Percentiles rank a stretch among this genome's conserved stretches.
Conservation (phyloP, 2,888 invertebrate species). For the Macrophya annulata region DNA sequence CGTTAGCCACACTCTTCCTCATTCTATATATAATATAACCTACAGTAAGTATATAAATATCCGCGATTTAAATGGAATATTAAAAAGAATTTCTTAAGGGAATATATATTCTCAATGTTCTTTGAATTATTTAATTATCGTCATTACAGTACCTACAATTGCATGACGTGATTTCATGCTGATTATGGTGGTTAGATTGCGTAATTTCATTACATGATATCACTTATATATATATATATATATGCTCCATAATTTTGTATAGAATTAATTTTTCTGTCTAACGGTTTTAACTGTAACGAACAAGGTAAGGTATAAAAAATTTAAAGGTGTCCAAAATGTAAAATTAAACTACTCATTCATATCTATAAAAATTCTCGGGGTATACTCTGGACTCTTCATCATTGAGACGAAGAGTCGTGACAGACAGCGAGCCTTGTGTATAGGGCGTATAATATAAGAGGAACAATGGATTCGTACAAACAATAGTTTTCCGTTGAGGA, state of each 20-base stretch:
- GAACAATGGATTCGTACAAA: conserved; percentile 20
- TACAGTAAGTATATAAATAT: too few species aligned
- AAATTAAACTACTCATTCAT: too few species aligned
- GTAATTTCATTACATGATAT: neutral
- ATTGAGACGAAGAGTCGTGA: conserved; percentile 5
- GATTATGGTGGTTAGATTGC: neutral
- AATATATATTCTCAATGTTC: neutral
- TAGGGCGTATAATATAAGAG: neutral
- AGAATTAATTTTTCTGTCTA: neutral
- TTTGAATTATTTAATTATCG: neutral
- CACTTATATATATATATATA: too few species aligned
- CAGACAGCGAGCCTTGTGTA: neutral
- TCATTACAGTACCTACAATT: neutral
- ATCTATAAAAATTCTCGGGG: too few species aligned
- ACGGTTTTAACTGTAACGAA: too few species aligned
- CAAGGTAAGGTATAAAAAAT: neutral
- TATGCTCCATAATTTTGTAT: too few species aligned
- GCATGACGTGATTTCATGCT: too few species aligned
- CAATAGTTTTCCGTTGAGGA: conserved; percentile 37
- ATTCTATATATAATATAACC: too few species aligned
- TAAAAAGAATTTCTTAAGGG: neutral
- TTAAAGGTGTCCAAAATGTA: neutral
- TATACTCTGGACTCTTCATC: neutral
- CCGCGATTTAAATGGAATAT: neutral
- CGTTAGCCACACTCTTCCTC: neutral